These are phyloP conservation scores for Sphaerodactylus townsendi DNA, from an alignment of 2,113 vertebrate species.

Conservation along the genomic window DNA sequence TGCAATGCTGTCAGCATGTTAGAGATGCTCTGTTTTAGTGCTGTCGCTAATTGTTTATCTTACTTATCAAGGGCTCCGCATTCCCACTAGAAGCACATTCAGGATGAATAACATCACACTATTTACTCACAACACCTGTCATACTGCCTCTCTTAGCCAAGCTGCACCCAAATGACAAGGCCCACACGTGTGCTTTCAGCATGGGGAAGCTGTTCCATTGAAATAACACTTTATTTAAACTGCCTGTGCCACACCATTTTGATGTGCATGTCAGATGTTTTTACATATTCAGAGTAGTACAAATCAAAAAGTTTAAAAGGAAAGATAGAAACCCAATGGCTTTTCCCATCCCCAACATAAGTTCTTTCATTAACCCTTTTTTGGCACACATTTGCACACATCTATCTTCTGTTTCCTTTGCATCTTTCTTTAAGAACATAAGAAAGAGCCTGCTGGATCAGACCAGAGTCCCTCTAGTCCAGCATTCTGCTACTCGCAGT, in stretches of 20 bases:
- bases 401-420: no score
- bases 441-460: no score
- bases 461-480: no score
- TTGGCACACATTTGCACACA: no score
- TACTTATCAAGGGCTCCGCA: not conserved
- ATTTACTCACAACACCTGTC: conserved; percentile 7
- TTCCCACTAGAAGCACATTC: not conserved
- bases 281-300: not conserved
- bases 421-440: no score
- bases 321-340: no score
- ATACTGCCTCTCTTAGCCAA: not conserved
- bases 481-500: no score
- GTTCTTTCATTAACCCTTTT: no score
- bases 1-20: not conserved
- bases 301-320: no score
- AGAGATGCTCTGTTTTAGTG: not conserved
- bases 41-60: conserved; percentile 6
- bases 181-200: not conserved
- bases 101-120: not conserved
- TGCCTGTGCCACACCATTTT: not conserved
- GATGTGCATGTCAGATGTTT: not conserved
- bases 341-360: no score
- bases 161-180: not conserved
- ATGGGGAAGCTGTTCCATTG: not conserved
- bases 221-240: conserved; percentile 1